Conservation (phyloP, 2,888 invertebrate species). For the Brenthis ino region DNA sequence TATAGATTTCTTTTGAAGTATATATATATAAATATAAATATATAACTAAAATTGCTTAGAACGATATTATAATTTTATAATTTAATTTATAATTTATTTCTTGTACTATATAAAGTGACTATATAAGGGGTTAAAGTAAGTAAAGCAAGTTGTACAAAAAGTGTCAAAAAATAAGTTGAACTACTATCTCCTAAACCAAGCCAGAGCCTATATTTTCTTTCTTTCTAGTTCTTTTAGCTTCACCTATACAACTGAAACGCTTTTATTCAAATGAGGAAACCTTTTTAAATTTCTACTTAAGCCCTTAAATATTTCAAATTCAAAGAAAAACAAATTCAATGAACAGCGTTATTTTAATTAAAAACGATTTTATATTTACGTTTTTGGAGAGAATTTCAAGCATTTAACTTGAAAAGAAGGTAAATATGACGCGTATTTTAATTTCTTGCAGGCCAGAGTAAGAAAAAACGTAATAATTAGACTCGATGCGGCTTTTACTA, state of each 20-base stretch:
- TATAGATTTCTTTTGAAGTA: too few relatives aligned
- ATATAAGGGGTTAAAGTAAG: too few relatives aligned
- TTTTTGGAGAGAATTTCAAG: conserved; percentile 13
- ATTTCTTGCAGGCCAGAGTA: neutral
- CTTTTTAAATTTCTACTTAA: conserved; percentile 9
- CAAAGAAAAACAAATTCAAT: conserved; percentile 13
- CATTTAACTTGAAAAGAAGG: conserved; percentile 11
- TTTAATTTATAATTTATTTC: too few relatives aligned
- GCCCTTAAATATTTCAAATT: conserved; percentile 11
- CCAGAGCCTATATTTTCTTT: too few relatives aligned
- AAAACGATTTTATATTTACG: conserved; percentile 13
- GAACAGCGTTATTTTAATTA: conserved; percentile 18
- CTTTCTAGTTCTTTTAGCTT: neutral
- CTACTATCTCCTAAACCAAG: too few relatives aligned
- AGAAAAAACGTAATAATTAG: conserved; percentile 5
- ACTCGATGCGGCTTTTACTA: conserved; percentile 9
- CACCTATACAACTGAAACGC: neutral
- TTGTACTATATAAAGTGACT: too few relatives aligned
- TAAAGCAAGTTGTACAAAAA: too few relatives aligned
- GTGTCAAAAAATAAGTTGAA: too few relatives aligned
- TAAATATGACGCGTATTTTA: neutral
- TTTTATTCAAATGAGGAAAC: conserved; percentile 19
- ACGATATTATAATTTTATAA: neutral
- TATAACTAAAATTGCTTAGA: too few relatives aligned
- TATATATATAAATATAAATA: too few relatives aligned